phyloP scores from a whole-genome alignment of 2,797 vertebrate species.

The Siniperca obscura region DNA sequence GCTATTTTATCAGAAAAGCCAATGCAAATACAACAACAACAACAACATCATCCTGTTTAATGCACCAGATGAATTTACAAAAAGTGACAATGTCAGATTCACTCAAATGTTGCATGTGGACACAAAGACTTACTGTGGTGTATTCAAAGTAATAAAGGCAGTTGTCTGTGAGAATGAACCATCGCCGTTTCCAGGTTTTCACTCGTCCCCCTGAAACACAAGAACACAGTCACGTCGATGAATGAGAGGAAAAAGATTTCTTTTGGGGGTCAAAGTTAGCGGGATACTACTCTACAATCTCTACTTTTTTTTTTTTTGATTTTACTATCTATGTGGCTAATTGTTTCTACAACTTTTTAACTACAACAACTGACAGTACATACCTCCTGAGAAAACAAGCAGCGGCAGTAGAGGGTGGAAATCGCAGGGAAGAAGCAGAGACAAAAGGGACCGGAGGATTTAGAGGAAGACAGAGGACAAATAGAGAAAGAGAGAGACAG shows the following conservation, averaged over 20 bases:
- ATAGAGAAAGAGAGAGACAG: conserved; percentile 43
- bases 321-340: background rate
- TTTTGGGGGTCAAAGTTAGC: background rate
- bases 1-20: background rate
- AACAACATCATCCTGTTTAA: background rate
- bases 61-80: background rate
- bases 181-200: conserved; percentile 98
- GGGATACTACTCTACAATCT: conserved; percentile 27
- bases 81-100: background rate
- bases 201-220: conserved; percentile 92
- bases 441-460: conserved; percentile 69
- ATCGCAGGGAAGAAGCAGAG: conserved; percentile 82
- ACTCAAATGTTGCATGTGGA: background rate
- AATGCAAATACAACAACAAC: background rate
- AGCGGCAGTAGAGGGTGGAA: conserved; percentile 82
- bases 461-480: conserved; percentile 65
- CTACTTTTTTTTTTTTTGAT: background rate
- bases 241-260: conserved; percentile 1
- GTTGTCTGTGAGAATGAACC: conserved; percentile 98
- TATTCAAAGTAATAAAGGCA: conserved; percentile 99
- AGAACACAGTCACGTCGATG: background rate
- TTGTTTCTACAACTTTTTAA: conserved; percentile 28
- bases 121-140: conserved; percentile 90
- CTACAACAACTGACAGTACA: conserved; percentile 75
- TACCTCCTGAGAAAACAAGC: conserved; percentile 89